A percentile compares a stretch with the other conserved stretches of the same genome.
Evolutionary conservation across 1,140 invertebrate genomes (phyloP).

Genomic region (Neodiprion fabricii): DNA sequence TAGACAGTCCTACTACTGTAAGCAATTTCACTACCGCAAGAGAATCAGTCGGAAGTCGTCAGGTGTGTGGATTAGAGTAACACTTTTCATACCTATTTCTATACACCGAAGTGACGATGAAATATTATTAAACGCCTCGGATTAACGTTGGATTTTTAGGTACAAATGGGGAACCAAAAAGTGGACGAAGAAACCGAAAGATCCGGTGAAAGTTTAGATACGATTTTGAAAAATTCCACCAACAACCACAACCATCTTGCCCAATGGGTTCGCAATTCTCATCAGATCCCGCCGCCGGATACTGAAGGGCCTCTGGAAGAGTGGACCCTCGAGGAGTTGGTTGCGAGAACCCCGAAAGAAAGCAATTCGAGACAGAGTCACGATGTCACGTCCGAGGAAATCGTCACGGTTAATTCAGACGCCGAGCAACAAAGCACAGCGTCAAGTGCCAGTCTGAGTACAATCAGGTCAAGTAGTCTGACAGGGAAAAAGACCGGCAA

Average conservation of each 20-base stretch:
- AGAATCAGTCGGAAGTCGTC: constrained; percentile 45
- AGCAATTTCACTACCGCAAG: constrained; percentile 43
- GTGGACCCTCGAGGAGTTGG: constrained; percentile 69
- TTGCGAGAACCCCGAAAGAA: constrained; percentile 46
- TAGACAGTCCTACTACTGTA: constrained; percentile 56
- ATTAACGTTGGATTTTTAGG: constrained; percentile 8
- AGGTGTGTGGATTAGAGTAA: constrained; percentile 38
- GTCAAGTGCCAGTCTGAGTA: constrained; percentile 56
- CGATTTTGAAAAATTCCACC: constrained; percentile 40
- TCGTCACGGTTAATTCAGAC: constrained; percentile 47
- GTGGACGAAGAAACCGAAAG: constrained; percentile 64
- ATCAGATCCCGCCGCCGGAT: constrained; percentile 60
- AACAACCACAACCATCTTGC: constrained; percentile 65
- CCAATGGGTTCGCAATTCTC: constrained; percentile 71
- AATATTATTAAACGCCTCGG: no score
- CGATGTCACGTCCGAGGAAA: constrained; percentile 40
- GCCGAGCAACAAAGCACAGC: constrained; percentile 55
- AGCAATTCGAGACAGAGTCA: constrained; percentile 17
- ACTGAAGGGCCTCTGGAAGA: constrained; percentile 60
- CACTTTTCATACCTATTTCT: no score
- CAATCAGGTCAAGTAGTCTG: constrained; percentile 54
- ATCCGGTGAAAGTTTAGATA: constrained; percentile 50
- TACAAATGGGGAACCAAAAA: constrained; percentile 25
- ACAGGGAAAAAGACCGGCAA: constrained; percentile 54
- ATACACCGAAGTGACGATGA: no score